Conservation (phyloP, 2,888 invertebrate species). For the Volucella inanis region DNA sequence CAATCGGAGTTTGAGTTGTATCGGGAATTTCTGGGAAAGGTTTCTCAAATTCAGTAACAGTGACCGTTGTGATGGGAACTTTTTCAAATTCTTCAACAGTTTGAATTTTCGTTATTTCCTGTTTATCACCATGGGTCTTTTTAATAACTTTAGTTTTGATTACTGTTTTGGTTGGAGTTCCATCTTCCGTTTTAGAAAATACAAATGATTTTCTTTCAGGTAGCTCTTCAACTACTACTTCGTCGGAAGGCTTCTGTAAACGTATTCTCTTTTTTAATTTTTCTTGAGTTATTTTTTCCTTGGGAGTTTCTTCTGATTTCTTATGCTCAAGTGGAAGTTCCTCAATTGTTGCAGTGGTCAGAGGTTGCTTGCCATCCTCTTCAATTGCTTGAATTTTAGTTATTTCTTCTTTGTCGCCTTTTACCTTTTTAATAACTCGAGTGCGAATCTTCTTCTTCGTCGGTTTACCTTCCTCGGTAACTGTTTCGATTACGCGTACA, state of each 20-base stretch:
- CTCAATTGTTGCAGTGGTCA: slow-evolving; percentile 9
- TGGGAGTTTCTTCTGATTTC: slow-evolving; percentile 65
- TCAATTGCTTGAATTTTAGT: slow-evolving; percentile 17
- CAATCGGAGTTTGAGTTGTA: slow-evolving; percentile 78
- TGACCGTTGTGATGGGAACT: slow-evolving; percentile 81
- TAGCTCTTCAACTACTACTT: slow-evolving; percentile 79
- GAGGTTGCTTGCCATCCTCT: slow-evolving; percentile 14
- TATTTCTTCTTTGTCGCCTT: slow-evolving; percentile 17
- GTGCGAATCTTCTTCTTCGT: slow-evolving; percentile 13
- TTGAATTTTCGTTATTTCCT: slow-evolving; percentile 82
- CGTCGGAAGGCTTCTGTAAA: slow-evolving; percentile 78
- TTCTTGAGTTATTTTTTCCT: slow-evolving; percentile 67
- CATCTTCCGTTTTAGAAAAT: slow-evolving; percentile 82
- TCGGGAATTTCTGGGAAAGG: slow-evolving; percentile 79
- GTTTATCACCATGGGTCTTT: slow-evolving; percentile 82
- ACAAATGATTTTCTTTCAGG: slow-evolving; percentile 81
- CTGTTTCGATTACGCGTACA: neutral
- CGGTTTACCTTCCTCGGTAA: neutral
- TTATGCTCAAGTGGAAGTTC: slow-evolving; percentile 16
- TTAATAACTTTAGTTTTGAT: slow-evolving; percentile 84
- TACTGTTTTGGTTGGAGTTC: slow-evolving; percentile 81
- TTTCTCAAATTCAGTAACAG: slow-evolving; percentile 78
- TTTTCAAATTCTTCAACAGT: slow-evolving; percentile 83
- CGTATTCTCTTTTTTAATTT: slow-evolving; percentile 78
- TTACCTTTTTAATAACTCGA: neutral